phyloP scores from a whole-genome alignment of 2,888 invertebrate species.

The Netelia virgata region DNA sequence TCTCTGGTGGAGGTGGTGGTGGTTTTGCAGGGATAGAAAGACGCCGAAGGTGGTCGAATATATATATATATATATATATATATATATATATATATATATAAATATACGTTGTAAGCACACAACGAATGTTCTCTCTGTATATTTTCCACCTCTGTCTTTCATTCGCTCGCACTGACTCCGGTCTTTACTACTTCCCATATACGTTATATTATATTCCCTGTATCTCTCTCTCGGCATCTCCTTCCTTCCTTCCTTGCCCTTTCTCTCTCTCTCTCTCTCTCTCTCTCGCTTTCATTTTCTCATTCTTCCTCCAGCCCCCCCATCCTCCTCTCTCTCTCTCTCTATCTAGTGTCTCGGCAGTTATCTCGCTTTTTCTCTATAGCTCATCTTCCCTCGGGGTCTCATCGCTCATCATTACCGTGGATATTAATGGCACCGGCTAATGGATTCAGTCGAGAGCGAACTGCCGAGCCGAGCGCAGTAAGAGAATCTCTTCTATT shows the following conservation, averaged over 20 bases:
- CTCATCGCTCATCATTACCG: constrained; percentile 82
- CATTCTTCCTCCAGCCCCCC: constrained; percentile 31
- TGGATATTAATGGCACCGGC: constrained; percentile 81
- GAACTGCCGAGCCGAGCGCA: constrained; percentile 59
- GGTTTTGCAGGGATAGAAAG: constrained; percentile 46
- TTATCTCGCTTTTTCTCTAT: constrained; percentile 57
- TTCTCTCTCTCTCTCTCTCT: constrained; percentile 44
- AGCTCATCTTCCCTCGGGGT: constrained; percentile 71
- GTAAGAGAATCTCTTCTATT: constrained; percentile 74
- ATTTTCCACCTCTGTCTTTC: constrained; percentile 54
- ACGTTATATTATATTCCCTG: constrained; percentile 61
- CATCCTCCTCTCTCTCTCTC: constrained; percentile 32
- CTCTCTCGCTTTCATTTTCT: constrained; percentile 47
- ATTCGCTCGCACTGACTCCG: constrained; percentile 22
- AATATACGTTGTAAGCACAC: background rate
- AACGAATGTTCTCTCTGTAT: constrained; percentile 28
- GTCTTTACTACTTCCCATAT: constrained; percentile 41
- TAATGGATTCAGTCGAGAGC: constrained; percentile 81
- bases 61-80: background rate
- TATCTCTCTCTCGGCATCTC: constrained; percentile 50
- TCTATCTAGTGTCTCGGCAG: constrained; percentile 12
- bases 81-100: background rate
- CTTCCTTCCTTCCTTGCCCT: constrained; percentile 38
- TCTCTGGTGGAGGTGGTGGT: constrained; percentile 62
- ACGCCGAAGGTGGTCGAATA: constrained; percentile 34